Evolutionary conservation across 1,140 invertebrate genomes (phyloP), one percentile per base, ranked within the genome.

Genomic region (Drosophila persimilis): DNA sequence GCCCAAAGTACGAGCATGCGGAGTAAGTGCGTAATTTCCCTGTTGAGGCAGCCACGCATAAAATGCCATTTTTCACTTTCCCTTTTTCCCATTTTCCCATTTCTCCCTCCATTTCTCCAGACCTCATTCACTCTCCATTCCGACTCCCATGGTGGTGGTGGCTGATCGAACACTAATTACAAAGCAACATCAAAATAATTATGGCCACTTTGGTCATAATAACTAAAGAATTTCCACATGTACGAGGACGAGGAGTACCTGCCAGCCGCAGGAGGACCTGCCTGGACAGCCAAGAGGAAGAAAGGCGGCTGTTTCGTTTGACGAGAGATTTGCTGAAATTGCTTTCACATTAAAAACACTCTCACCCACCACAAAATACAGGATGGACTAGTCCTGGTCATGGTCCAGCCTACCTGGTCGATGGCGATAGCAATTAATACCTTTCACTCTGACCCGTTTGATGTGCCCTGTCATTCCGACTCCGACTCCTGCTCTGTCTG

Each of bases 281-380:
- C 9, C 35, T 9, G 11, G 31, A 35, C 6, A 17, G 17, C 17
- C 26, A 7, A 3, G 8, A 31, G 29, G 9, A 9, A 17, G 35
- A 13, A 22, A 22, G 47, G 64, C 56, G 73, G 81, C 62, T 63
- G 26, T 55, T 70, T 63, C 39, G 56, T 76, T 88, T 79, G 83
- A 79, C 66, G 73, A 72, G 67, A 73, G 85, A 89, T 85, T 89
- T 89, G 62, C 61, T 71, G 17, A 89, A 89, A 89, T 89, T 79
- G 86, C 77, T 89, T 89, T 89, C 85, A 85, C 85, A 89, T 89
- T 89, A 85, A 81, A 89, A 89, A 81, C 85, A 89, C 75, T 79
- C 77, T 62, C 62, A 72, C 62, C 58, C 65, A 52, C 47, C 59
- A 48, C 72, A 60, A 43, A n/a, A 24, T 24, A 24, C 2, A 31